Evolutionary conservation across 2,888 invertebrate genomes (phyloP).

Genomic region (Acanthacorydalis orientalis): DNA sequence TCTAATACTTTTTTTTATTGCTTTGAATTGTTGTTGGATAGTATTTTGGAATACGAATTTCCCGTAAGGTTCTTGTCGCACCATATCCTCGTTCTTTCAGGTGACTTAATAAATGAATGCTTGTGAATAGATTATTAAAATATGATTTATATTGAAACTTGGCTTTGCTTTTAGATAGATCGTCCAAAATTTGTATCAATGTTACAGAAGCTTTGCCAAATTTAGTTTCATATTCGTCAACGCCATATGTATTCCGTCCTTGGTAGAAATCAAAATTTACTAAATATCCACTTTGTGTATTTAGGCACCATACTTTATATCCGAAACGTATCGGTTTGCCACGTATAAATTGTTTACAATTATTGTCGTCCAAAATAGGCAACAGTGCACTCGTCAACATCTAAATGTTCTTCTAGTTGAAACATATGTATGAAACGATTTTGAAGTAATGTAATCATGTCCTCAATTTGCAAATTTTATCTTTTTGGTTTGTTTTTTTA

Average conservation of each 20-base stretch:
- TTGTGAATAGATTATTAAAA: background rate
- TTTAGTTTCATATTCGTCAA: background rate
- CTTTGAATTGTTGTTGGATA: too few species aligned
- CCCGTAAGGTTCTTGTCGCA: too few species aligned
- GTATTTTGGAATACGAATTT: too few species aligned
- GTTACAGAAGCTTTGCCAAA: background rate
- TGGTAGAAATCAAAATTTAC: background rate
- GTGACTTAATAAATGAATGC: too few species aligned
- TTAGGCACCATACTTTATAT: background rate
- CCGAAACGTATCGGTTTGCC: background rate
- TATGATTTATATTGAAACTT: background rate
- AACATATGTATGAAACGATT: background rate
- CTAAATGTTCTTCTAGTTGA: background rate
- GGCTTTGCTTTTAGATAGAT: background rate
- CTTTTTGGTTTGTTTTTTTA: constrained; percentile 5
- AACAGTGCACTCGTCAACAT: background rate
- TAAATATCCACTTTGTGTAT: too few species aligned
- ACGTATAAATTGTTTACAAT: background rate
- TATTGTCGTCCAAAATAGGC: background rate
- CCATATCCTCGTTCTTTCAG: too few species aligned
- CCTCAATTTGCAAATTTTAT: constrained; percentile 11
- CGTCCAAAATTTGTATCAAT: background rate
- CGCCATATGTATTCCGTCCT: background rate
- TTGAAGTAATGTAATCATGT: constrained; percentile 7
- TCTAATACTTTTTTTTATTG: too few species aligned